Percentiles rank a stretch among this genome's conserved stretches.
Evolutionary conservation across 1,140 invertebrate genomes (phyloP).

Genomic region (Hypothenemus hampei): DNA sequence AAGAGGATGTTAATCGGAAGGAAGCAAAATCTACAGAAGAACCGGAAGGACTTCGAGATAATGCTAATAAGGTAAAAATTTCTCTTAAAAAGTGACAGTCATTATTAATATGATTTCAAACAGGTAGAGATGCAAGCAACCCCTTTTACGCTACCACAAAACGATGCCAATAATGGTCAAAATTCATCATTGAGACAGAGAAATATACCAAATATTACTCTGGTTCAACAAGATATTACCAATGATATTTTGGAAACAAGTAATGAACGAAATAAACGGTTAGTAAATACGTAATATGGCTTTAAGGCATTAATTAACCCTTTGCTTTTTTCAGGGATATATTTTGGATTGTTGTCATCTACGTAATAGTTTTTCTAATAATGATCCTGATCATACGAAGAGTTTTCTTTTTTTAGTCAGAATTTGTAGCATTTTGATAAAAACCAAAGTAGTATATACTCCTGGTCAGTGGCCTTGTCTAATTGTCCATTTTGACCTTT

Average conservation of each 20-base stretch:
- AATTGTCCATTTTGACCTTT: too few species aligned
- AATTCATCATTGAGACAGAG: conserved; percentile 10
- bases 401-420: conserved; percentile 36
- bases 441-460: too few species aligned
- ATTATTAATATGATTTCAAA: not conserved
- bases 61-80: conserved; percentile 4
- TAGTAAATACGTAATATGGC: conserved; percentile 18
- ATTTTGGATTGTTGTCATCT: conserved; percentile 39
- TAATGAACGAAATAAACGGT: conserved; percentile 19
- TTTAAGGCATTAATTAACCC: conserved; percentile 7
- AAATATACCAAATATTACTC: not conserved
- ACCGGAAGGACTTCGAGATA: too few species aligned
- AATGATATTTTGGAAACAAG: conserved; percentile 16
- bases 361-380: conserved; percentile 39
- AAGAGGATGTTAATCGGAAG: conserved; percentile 17
- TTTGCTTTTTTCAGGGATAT: conserved; percentile 38
- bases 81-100: not conserved
- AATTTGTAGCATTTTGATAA: too few species aligned
- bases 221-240: conserved; percentile 7
- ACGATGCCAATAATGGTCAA: not conserved
- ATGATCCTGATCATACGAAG: conserved; percentile 36
- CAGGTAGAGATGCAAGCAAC: not conserved
- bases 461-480: too few species aligned
- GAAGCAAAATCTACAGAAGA: not conserved
- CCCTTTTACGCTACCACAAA: not conserved